phyloP scores from a whole-genome alignment of 2,797 vertebrate species.

The Hippopotamyrus pictus region DNA sequence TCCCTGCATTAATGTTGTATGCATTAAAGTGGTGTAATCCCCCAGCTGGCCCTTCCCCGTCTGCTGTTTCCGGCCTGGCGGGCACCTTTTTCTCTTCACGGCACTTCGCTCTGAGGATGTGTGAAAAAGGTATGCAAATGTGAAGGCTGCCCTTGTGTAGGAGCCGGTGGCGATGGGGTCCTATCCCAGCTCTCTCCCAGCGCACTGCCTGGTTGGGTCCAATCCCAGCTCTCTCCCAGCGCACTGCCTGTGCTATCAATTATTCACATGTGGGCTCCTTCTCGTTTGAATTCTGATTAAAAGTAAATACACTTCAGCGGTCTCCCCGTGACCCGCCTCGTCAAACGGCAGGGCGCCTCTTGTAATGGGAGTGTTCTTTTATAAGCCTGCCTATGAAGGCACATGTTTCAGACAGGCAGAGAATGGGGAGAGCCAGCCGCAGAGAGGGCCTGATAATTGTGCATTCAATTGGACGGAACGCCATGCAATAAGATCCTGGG shows the following conservation, averaged over 20 bases:
- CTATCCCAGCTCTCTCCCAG: neutral
- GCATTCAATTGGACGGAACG: slow-evolving; percentile 51
- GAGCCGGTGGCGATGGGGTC: neutral
- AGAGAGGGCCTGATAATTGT: slow-evolving; percentile 48
- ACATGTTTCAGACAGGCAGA: slow-evolving; percentile 50
- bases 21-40: neutral
- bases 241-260: slow-evolving; percentile 36
- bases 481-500: slow-evolving; percentile 44
- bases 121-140: neutral
- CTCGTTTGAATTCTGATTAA: slow-evolving; percentile 48
- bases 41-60: neutral
- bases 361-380: slow-evolving; percentile 34
- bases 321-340: slow-evolving; percentile 44
- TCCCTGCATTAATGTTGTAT: neutral
- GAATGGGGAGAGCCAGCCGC: slow-evolving; percentile 44
- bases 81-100: neutral
- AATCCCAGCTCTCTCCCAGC: neutral
- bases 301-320: slow-evolving; percentile 52
- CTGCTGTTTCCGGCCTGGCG: neutral
- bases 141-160: neutral
- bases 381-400: slow-evolving; percentile 40
- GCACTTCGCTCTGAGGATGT: neutral
- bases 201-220: slow-evolving; percentile 4
- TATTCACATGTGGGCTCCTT: slow-evolving; percentile 41
- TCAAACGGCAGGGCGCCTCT: slow-evolving; percentile 38